Evolutionary conservation across 2,113 vertebrate species (phyloP).

Genomic region (Puffinus mauretanicus): DNA sequence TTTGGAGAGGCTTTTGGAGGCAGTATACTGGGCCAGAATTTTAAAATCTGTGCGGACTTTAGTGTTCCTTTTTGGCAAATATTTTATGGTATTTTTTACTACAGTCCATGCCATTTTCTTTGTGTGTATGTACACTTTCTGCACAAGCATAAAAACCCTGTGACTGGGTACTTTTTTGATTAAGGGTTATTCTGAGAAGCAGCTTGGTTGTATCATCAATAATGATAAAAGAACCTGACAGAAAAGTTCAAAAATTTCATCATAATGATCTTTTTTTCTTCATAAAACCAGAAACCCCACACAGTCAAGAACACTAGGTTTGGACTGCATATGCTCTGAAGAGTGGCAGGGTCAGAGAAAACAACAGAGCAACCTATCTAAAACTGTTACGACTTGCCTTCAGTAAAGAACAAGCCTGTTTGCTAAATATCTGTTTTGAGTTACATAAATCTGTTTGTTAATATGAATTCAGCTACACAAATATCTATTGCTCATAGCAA

Average conservation of each 20-base stretch:
- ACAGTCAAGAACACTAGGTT: background rate
- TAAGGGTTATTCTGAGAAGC: background rate
- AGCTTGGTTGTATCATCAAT: background rate
- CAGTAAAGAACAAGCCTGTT: background rate
- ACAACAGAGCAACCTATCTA: background rate
- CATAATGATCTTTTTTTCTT: background rate
- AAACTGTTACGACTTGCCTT: background rate
- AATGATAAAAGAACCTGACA: background rate
- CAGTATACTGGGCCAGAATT: background rate
- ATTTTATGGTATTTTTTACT: background rate
- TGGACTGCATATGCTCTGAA: background rate
- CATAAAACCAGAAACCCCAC: background rate
- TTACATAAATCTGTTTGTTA: background rate
- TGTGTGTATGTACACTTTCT: background rate
- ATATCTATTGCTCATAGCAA: background rate
- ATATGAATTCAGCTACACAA: background rate
- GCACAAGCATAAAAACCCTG: background rate
- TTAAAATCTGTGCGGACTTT: background rate
- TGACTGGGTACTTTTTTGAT: background rate
- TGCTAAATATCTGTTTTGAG: background rate
- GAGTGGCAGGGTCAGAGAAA: background rate
- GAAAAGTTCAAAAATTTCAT: background rate
- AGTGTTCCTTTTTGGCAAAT: background rate
- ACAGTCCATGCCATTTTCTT: background rate
- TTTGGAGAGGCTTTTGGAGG: background rate